These are phyloP conservation scores for Dermochelys coriacea DNA, from an alignment of 2,797 vertebrate species.

Conservation along the genomic window DNA sequence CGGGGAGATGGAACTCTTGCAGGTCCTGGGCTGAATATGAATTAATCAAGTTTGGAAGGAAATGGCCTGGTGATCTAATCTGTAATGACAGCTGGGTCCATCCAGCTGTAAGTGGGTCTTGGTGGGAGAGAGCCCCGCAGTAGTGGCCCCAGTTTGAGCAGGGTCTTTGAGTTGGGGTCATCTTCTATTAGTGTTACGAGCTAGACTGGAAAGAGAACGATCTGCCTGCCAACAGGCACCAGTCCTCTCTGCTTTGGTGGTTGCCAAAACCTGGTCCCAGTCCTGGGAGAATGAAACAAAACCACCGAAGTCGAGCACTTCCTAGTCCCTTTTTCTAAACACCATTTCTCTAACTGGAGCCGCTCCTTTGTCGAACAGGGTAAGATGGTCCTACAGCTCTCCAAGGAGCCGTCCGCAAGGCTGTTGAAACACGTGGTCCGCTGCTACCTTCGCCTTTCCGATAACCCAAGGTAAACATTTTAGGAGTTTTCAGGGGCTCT, in stretches of 20 bases:
- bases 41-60: neutral
- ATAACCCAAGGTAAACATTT: slow-evolving; percentile 95
- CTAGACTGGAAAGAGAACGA: accelerated
- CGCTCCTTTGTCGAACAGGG: slow-evolving; percentile 83
- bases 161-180: neutral
- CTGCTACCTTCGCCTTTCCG: slow-evolving; percentile 97
- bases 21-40: neutral
- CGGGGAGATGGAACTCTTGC: neutral
- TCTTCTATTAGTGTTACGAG: neutral
- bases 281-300: neutral
- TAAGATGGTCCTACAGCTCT: slow-evolving; percentile 98
- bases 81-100: neutral
- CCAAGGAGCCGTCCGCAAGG: slow-evolving; percentile 96
- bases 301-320: neutral
- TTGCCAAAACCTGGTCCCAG: neutral
- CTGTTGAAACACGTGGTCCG: slow-evolving; percentile 97
- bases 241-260: neutral
- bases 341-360: slow-evolving; percentile 17
- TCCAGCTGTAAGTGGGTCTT: neutral
- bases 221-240: neutral
- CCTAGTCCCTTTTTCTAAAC: neutral
- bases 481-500: slow-evolving; percentile 50
- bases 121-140: neutral
- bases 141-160: neutral
- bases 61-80: neutral